These are phyloP conservation scores for Agrotis segetum DNA, from an alignment of 2,888 invertebrate genomes.

Conservation along the genomic window DNA sequence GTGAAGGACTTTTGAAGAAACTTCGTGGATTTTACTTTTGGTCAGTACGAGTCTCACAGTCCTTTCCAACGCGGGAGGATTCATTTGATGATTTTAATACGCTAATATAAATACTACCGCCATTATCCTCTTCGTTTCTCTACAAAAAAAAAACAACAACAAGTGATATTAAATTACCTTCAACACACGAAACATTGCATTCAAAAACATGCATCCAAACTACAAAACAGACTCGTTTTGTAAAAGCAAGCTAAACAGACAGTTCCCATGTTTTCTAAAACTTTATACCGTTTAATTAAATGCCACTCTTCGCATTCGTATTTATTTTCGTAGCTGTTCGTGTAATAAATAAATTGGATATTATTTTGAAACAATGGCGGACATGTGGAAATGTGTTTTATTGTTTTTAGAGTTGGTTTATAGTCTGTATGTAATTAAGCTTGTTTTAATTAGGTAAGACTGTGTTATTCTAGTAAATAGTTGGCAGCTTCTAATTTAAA, in stretches of 20 bases:
- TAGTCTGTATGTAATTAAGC: slow-evolving; percentile 4
- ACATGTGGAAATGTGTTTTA: slow-evolving; percentile 38
- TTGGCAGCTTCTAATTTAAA: background rate
- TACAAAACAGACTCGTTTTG: slow-evolving; percentile 22
- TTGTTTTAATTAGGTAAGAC: slow-evolving; percentile 32
- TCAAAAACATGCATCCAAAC: slow-evolving; percentile 22
- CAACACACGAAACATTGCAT: background rate
- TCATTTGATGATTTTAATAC: too few relatives aligned
- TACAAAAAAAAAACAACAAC: background rate
- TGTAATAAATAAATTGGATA: slow-evolving; percentile 80
- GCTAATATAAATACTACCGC: too few relatives aligned
- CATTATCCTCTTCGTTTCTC: background rate
- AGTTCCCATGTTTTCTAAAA: slow-evolving; percentile 66
- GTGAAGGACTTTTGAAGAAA: too few relatives aligned
- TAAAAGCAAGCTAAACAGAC: slow-evolving; percentile 44
- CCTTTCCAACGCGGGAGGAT: too few relatives aligned
- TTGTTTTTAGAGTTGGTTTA: slow-evolving; percentile 30
- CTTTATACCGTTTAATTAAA: slow-evolving; percentile 74
- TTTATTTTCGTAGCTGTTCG: slow-evolving; percentile 64
- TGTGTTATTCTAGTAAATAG: slow-evolving; percentile 14
- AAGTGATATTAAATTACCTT: slow-evolving; percentile 38
- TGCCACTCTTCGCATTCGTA: slow-evolving; percentile 76
- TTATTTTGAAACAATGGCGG: slow-evolving; percentile 67
- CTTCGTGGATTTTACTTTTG: too few relatives aligned
- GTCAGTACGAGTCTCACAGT: too few relatives aligned